Conservation (phyloP, 2,888 invertebrate species). For the Pristionchus maxplancki region DNA sequence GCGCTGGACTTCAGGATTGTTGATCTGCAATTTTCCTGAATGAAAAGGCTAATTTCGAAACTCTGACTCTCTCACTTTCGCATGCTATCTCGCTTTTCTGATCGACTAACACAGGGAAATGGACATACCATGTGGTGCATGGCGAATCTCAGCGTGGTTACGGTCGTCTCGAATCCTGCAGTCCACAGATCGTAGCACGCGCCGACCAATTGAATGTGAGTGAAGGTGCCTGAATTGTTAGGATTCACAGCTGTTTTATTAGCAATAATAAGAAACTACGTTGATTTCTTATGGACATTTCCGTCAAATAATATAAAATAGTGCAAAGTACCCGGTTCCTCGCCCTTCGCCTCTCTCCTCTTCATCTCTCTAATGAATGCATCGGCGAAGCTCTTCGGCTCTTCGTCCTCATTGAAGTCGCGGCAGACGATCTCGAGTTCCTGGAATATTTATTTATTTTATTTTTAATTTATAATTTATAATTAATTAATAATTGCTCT, state of each 20-base stretch:
- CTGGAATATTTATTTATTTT: neutral
- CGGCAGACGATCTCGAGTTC: neutral
- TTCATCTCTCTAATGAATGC: slow-evolving; percentile 16
- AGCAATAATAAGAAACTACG: neutral
- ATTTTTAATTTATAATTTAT: no score
- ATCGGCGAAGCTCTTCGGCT: neutral
- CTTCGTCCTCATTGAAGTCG: neutral
- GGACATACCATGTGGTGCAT: neutral
- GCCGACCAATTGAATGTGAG: neutral
- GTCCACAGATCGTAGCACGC: slow-evolving; percentile 24
- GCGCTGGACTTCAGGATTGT: neutral
- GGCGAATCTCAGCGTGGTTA: no score
- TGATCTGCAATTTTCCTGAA: neutral
- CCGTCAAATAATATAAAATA: neutral
- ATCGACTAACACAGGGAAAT: neutral
- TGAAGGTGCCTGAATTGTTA: neutral
- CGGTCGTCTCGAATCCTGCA: no score
- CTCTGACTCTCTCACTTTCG: neutral
- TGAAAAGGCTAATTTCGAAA: no score
- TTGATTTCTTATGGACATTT: neutral
- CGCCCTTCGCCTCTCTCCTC: no score
- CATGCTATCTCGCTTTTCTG: neutral
- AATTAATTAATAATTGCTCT: no score
- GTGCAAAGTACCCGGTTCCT: no score
- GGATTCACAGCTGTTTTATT: neutral